These are phyloP conservation scores for Zoroaster sp. DNA, from an alignment of 53 echinoderm and acorn worm genomes.

Conservation along the genomic window DNA sequence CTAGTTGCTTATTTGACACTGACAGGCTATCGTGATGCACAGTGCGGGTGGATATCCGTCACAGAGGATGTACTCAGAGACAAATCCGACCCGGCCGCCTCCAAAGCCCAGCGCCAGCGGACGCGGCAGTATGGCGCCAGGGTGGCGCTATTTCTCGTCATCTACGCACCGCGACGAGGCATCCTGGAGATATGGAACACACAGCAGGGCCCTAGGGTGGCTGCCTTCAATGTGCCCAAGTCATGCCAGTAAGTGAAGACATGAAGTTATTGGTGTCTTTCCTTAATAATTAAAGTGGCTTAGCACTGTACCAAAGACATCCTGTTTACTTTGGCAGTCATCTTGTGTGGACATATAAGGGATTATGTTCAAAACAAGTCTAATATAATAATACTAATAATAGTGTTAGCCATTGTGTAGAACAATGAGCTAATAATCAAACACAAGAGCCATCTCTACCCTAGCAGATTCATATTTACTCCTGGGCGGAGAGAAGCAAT, in stretches of 20 bases:
- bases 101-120: slow-evolving; percentile 48
- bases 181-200: slow-evolving; percentile 99
- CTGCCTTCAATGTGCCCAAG: slow-evolving; percentile 97
- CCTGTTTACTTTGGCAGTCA: too few relatives aligned
- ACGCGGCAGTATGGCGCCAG: slow-evolving; percentile 61
- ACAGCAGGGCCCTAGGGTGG: slow-evolving; percentile 96
- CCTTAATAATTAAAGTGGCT: too few relatives aligned
- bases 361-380: too few relatives aligned
- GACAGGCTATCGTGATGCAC: slow-evolving; percentile 97
- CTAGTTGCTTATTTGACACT: neutral
- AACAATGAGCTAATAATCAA: too few relatives aligned
- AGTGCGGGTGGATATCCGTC: slow-evolving; percentile 98
- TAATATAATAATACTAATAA: too few relatives aligned
- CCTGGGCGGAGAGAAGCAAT: too few relatives aligned
- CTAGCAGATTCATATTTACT: too few relatives aligned
- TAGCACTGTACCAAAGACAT: too few relatives aligned
- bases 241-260: slow-evolving; percentile 63
- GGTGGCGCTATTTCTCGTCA: slow-evolving; percentile 93
- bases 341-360: too few relatives aligned
- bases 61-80: slow-evolving; percentile 81
- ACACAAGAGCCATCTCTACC: too few relatives aligned
- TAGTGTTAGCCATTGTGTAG: too few relatives aligned
- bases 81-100: slow-evolving; percentile 63
- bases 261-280: too few relatives aligned
- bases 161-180: slow-evolving; percentile 95